Evolutionary conservation across 2,888 invertebrate genomes (phyloP).

Genomic region (Orthosia incerta): DNA sequence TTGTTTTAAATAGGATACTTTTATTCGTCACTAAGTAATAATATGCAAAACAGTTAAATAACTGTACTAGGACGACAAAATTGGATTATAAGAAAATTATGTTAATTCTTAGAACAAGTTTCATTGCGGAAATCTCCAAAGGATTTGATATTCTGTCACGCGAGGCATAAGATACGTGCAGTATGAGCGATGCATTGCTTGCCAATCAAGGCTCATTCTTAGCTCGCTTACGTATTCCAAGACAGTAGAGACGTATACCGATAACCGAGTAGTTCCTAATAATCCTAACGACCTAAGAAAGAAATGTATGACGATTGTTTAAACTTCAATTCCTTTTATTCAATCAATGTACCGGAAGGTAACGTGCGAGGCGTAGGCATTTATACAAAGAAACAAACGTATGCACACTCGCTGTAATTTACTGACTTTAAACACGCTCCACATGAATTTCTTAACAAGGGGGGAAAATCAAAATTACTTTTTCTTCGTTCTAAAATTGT

Average conservation of each 20-base stretch:
- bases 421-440: slow-evolving; percentile 59
- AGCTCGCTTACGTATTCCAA: slow-evolving; percentile 55
- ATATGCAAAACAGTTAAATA: slow-evolving; percentile 73
- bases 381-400: slow-evolving; percentile 56
- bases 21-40: slow-evolving; percentile 40
- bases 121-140: slow-evolving; percentile 62
- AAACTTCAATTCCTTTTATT: slow-evolving; percentile 55
- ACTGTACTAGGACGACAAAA: slow-evolving; percentile 68
- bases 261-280: slow-evolving; percentile 47
- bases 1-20: slow-evolving; percentile 61
- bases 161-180: slow-evolving; percentile 58
- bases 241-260: slow-evolving; percentile 35
- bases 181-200: slow-evolving; percentile 79
- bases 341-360: slow-evolving; percentile 55
- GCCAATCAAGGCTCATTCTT: slow-evolving; percentile 83
- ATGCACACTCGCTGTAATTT: slow-evolving; percentile 50
- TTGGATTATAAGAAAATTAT: slow-evolving; percentile 69
- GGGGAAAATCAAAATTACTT: slow-evolving; percentile 56
- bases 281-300: slow-evolving; percentile 53
- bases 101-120: slow-evolving; percentile 66
- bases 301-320: slow-evolving; percentile 58
- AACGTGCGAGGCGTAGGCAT: slow-evolving; percentile 42
- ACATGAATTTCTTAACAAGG: slow-evolving; percentile 44
- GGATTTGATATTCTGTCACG: slow-evolving; percentile 67
- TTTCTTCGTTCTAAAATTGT: slow-evolving; percentile 50